Conservation (phyloP, 2,113 vertebrate species). For the Falcunculus frontatus region DNA sequence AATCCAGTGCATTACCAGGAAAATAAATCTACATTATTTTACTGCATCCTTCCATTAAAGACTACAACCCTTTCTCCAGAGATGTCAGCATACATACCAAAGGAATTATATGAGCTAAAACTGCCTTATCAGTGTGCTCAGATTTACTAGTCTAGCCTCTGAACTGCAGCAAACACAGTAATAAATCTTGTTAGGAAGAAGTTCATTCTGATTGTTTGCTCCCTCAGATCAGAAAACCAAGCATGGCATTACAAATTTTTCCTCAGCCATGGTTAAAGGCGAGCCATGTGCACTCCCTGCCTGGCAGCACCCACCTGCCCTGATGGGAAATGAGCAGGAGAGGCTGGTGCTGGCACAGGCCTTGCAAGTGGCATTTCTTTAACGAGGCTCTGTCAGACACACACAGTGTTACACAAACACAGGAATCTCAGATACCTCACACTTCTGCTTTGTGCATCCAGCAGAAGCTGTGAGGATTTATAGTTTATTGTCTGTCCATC, state of each 20-base stretch:
- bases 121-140: neutral
- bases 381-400: neutral
- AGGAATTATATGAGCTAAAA: conserved; percentile 1
- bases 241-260: neutral
- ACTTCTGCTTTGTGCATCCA: neutral
- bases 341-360: neutral
- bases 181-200: conserved; percentile 43
- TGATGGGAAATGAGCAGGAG: neutral
- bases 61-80: neutral
- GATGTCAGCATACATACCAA: neutral
- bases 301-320: neutral
- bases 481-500: neutral
- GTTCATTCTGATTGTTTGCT: neutral
- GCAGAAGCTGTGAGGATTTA: neutral
- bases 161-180: neutral
- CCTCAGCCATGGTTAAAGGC: neutral
- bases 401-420: neutral
- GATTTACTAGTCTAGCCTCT: conserved; percentile 12
- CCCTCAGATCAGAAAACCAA: neutral
- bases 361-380: neutral
- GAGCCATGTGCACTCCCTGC: fast-evolving
- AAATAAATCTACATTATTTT: conserved; percentile 5
- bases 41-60: neutral
- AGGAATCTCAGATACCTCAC: neutral
- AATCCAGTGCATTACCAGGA: neutral